A percentile compares a stretch with the other conserved stretches of the same genome.
Conservation (phyloP, 2,113 vertebrate species). For the Planiliza haematocheilus region DNA sequence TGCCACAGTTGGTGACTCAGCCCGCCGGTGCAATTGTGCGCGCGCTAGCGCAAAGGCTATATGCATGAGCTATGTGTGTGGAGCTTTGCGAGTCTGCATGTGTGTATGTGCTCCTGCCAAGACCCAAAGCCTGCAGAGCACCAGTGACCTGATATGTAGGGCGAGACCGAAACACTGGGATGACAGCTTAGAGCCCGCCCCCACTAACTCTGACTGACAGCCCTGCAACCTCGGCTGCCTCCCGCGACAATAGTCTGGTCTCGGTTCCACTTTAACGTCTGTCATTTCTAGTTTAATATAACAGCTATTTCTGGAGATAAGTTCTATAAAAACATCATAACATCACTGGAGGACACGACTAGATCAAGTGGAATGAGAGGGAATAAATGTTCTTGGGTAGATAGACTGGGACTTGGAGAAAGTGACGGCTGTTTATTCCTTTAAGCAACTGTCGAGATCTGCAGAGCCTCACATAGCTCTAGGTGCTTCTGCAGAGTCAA, state of each 20-base stretch:
- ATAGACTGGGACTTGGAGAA: conserved; percentile 13
- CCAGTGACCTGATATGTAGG: conserved; percentile 73
- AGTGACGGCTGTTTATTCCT: conserved; percentile 32
- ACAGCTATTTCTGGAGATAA: conserved; percentile 41
- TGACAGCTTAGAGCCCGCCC: conserved; percentile 65
- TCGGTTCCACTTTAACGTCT: conserved; percentile 56
- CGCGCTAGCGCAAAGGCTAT: background rate
- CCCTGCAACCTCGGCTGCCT: conserved; percentile 58
- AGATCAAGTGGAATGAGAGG: conserved; percentile 30
- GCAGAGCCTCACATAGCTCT: conserved; percentile 22
- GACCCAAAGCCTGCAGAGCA: conserved; percentile 60
- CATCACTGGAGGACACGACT: conserved; percentile 26
- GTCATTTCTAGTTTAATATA: conserved; percentile 54
- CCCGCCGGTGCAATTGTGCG: background rate
- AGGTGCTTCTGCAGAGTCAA: conserved; percentile 13
- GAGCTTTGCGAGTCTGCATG: conserved; percentile 1
- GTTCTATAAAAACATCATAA: conserved; percentile 30
- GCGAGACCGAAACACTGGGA: conserved; percentile 55
- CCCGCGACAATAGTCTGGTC: conserved; percentile 60
- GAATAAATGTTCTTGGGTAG: conserved; percentile 12
- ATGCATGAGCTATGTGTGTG: conserved; percentile 25
- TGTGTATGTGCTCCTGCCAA: conserved; percentile 40
- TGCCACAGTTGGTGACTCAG: conserved; percentile 26
- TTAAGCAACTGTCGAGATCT: conserved; percentile 34
- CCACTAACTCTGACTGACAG: conserved; percentile 75